A percentile compares a stretch with the other conserved stretches of the same genome.
phyloP scores from a whole-genome alignment of 2,113 vertebrate genomes.

The Dipodomys stephensi region DNA sequence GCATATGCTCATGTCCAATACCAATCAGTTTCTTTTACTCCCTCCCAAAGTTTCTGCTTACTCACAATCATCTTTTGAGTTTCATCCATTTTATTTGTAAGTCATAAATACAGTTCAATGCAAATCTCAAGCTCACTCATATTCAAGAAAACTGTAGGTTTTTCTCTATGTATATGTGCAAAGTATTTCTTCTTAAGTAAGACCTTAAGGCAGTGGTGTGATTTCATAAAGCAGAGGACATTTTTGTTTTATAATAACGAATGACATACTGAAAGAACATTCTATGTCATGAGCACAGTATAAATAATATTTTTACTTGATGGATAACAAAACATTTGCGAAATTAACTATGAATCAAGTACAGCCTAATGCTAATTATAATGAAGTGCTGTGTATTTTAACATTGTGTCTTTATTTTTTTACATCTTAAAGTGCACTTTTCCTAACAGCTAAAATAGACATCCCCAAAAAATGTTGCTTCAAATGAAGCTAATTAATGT shows the following conservation, averaged over 20 bases:
- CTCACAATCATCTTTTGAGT: background rate
- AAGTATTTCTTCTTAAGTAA: conserved; percentile 78
- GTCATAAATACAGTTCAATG: conserved; percentile 38
- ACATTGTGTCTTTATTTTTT: conserved; percentile 69
- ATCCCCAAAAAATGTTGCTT: background rate
- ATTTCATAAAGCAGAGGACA: conserved; percentile 73
- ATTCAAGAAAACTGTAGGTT: conserved; percentile 65
- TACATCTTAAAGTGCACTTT: conserved; percentile 42
- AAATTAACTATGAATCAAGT: conserved; percentile 76
- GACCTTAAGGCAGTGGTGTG: conserved; percentile 65
- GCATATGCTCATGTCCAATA: background rate
- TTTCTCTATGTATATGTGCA: conserved; percentile 24
- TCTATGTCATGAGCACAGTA: conserved; percentile 77
- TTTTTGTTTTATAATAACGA: conserved; percentile 82
- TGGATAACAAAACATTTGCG: conserved; percentile 80
- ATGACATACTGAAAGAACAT: conserved; percentile 80
- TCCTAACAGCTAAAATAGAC: conserved; percentile 58
- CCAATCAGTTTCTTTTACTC: conserved; percentile 19
- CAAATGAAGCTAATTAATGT: background rate
- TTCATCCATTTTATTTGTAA: conserved; percentile 47
- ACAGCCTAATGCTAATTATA: conserved; percentile 69
- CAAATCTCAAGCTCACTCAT: conserved; percentile 48
- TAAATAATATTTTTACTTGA: conserved; percentile 76
- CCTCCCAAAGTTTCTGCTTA: conserved; percentile 13
- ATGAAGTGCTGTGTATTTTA: conserved; percentile 72